Conservation (phyloP, 1,140 invertebrate genomes). For the Ridgeia piscesae region DNA sequence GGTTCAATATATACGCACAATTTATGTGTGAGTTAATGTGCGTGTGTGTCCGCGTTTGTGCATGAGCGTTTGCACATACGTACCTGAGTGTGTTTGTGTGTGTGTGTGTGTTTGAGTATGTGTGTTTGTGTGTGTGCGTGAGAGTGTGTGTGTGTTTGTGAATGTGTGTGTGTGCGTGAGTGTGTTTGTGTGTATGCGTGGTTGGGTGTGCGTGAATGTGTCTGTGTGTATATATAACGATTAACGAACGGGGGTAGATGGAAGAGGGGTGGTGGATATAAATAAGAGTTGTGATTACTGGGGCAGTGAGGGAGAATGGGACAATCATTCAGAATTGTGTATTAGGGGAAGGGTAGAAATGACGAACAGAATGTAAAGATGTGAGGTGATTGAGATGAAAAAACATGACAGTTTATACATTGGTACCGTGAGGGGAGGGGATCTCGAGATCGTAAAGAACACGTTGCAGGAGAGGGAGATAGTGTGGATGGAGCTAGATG, state of each 20-base stretch:
- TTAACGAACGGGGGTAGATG: too few relatives aligned
- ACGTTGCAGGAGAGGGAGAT: too few relatives aligned
- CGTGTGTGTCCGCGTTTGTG: not conserved
- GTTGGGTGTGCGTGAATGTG: not conserved
- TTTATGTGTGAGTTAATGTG: not conserved
- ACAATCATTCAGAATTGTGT: too few relatives aligned
- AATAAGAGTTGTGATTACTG: not conserved
- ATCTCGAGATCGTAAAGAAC: too few relatives aligned
- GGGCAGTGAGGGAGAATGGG: not conserved
- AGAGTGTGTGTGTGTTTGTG: not conserved
- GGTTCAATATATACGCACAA: not conserved
- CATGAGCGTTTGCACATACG: too few relatives aligned
- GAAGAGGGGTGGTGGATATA: too few relatives aligned
- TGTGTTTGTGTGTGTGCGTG: not conserved
- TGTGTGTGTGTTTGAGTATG: not conserved
- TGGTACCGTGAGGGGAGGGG: too few relatives aligned
- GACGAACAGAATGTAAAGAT: too few relatives aligned
- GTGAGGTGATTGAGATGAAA: too few relatives aligned
- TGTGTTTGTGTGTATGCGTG: not conserved
- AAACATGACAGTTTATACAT: too few relatives aligned
- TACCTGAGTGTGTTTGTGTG: not conserved
- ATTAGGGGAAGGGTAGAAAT: too few relatives aligned
- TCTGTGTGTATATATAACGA: not conserved
- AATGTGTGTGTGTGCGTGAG: slow-evolving; percentile 2
- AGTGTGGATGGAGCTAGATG: too few relatives aligned